Percentiles rank a stretch among this genome's conserved stretches.
Evolutionary conservation across 2,113 vertebrate species (phyloP).

Genomic region (Brevimyrus niger): DNA sequence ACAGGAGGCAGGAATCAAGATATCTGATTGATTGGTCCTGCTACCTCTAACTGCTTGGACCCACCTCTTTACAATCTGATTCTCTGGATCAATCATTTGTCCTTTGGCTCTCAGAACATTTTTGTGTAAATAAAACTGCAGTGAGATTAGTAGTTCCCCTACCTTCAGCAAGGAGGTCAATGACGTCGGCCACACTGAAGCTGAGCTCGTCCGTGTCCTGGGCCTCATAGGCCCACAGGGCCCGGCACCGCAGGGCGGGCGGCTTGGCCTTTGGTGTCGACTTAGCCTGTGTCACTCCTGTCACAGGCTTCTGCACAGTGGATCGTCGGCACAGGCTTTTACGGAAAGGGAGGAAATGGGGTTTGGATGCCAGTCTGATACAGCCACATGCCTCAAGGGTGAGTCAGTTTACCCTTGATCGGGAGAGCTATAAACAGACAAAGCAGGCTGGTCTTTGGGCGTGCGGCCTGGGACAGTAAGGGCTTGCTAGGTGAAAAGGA

Average conservation of each 20-base stretch:
- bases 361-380: not conserved
- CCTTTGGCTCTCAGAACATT: too few species aligned
- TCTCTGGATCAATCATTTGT: too few species aligned
- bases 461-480: not conserved
- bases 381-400: not conserved
- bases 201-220: conserved; percentile 76
- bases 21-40: too few species aligned
- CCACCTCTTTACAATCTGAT: too few species aligned
- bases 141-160: not conserved
- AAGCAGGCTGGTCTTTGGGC: not conserved
- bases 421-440: not conserved
- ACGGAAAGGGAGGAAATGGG: not conserved
- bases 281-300: conserved; percentile 57
- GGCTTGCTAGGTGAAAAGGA: not conserved
- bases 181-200: conserved; percentile 65
- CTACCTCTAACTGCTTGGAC: too few species aligned
- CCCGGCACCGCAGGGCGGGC: conserved; percentile 56
- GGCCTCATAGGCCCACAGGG: conserved; percentile 71
- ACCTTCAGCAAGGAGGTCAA: conserved; percentile 70
- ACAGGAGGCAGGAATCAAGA: too few species aligned
- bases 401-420: not conserved
- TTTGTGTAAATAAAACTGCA: too few species aligned
- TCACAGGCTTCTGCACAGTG: conserved; percentile 62
- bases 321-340: conserved; percentile 64
- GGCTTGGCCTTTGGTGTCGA: conserved; percentile 59